Evolutionary conservation across 1,140 invertebrate species (phyloP).

Genomic region (Drosophila lacertosa): DNA sequence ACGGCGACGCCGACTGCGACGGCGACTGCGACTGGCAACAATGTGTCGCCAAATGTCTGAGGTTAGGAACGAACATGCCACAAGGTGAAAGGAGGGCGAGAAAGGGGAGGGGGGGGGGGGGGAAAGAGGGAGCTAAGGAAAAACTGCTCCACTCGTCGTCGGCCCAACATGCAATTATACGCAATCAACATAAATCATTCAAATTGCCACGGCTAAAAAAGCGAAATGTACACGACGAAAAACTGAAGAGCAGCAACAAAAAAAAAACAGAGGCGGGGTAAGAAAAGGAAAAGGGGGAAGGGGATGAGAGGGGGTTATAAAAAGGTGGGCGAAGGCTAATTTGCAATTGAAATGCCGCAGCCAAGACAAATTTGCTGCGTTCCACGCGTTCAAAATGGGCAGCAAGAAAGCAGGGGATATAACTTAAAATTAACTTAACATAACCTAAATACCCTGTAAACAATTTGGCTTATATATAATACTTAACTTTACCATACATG

Average conservation of each 20-base stretch:
- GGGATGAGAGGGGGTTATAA: neutral
- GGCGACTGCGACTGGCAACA: slow-evolving; percentile 35
- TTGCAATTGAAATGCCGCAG: slow-evolving; percentile 77
- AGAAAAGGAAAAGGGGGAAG: slow-evolving; percentile 5
- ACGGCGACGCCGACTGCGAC: slow-evolving; percentile 22
- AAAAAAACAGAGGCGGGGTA: neutral
- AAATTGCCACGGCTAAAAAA: slow-evolving; percentile 62
- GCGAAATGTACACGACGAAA: slow-evolving; percentile 46
- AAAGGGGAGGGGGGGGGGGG: neutral
- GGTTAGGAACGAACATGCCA: slow-evolving; percentile 43
- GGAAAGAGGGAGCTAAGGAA: no score
- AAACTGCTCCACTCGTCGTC: no score
- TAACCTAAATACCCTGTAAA: no score
- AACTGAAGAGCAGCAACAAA: neutral
- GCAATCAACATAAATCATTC: slow-evolving; percentile 81
- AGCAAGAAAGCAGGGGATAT: neutral
- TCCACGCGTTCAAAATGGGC: slow-evolving; percentile 31
- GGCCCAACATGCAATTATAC: slow-evolving; percentile 78
- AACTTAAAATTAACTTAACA: no score
- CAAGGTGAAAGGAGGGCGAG: neutral
- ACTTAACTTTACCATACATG: no score
- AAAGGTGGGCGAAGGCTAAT: slow-evolving; percentile 53
- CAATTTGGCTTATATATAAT: no score
- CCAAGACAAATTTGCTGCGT: slow-evolving; percentile 60
- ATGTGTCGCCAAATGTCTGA: slow-evolving; percentile 68